Conservation (phyloP, 2,797 vertebrate species). For the Enteromius radiatus region DNA sequence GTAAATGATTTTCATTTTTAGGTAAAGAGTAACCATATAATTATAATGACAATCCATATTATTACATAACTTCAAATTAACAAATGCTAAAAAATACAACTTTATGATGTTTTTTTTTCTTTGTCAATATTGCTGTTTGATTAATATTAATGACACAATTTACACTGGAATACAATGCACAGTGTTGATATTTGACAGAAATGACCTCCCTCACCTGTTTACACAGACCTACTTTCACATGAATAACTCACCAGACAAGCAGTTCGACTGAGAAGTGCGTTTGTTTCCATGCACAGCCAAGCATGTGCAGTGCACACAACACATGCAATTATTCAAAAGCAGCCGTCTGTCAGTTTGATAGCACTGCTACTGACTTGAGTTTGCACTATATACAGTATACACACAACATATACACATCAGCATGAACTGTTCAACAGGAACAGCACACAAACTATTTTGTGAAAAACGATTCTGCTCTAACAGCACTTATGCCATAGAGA, state of each 20-base stretch:
- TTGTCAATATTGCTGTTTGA: background rate
- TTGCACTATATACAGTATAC: background rate
- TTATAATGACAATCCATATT: background rate
- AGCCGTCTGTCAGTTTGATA: background rate
- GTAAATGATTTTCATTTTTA: too few species aligned
- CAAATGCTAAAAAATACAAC: too few species aligned
- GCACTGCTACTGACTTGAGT: background rate
- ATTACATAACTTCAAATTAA: background rate
- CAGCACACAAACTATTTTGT: background rate
- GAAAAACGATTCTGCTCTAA: background rate
- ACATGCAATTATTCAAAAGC: background rate
- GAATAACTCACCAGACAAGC: background rate
- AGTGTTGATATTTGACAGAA: background rate
- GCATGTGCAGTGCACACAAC: background rate
- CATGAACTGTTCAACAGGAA: background rate
- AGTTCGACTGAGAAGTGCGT: background rate
- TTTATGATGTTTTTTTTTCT: background rate
- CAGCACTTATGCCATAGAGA: background rate
- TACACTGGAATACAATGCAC: background rate
- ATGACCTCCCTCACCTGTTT: background rate
- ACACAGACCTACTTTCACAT: background rate
- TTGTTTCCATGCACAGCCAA: slow-evolving; percentile 15
- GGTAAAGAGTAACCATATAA: background rate
- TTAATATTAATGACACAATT: background rate
- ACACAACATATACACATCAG: background rate